Base-by-base conservation (phyloP, 2,888 invertebrate species). In the Cephus pygmeus region DNA sequence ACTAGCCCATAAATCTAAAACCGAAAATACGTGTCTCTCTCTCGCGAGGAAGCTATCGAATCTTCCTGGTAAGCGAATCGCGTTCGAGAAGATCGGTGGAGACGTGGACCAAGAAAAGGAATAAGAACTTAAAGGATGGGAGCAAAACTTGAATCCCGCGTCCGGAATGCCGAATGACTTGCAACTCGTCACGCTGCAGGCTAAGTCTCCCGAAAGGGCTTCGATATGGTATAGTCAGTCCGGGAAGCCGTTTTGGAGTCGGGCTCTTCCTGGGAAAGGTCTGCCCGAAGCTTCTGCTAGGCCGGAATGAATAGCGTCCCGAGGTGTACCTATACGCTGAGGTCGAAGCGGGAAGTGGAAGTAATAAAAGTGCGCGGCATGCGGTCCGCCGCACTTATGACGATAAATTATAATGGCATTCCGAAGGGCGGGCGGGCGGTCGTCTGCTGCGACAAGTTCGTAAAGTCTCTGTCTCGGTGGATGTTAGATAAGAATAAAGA, bases 81-180 rank as follows among this genome's bases (percentile, higher is more conserved):
- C 56, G 9, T 56, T 23, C 56, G 56, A 23, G 23, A 56, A 23
- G 56, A 56, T n/a, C 23, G 23, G 9, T 56, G 56, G 56, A 56
- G 56, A 56, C 56, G 56, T 9, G 9, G 56, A 56, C 15, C 9
- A 9, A 56, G 56, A 56, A 23, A 56, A 56, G 9, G 9, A 56
- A 56, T 23, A 56, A 56, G 31, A 34, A 34, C 71, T 15, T 23
- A 15, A 34, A 31, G 34, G 71, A 71, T 12, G 71, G 15, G 71
- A 33, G 71, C 71, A 71, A 31, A 34, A 71, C 31, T 73, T 36
- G 75, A 78, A 74, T 76, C 76, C 75, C 76, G 69, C 78, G 79
- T 77, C 71, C 73, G 82, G 81, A 82, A 81, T 82, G 82, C 79
- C 71, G 79, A 81, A 82, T 82, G 82, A 82, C 81, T 82, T 76